phyloP scores from a whole-genome alignment of 2,888 invertebrate species.

The Aphidoletes aphidimyza region DNA sequence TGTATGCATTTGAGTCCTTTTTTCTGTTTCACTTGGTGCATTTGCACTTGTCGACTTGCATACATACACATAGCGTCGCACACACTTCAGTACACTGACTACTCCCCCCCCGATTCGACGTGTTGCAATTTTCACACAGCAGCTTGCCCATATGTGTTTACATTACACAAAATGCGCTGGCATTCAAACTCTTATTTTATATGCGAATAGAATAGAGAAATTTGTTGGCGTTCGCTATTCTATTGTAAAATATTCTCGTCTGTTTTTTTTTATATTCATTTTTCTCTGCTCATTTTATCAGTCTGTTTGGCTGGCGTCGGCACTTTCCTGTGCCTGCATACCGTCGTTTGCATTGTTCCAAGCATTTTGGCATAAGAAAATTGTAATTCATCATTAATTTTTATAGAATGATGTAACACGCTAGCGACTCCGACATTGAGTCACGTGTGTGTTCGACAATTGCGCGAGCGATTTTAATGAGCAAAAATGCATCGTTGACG shows the following conservation, averaged over 20 bases:
- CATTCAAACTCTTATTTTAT: constrained; percentile 26
- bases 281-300: too few species aligned
- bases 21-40: too few species aligned
- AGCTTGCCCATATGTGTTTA: background rate
- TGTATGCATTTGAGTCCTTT: constrained; percentile 2
- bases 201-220: background rate
- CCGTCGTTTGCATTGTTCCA: background rate
- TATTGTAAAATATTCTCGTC: background rate
- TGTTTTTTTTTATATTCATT: background rate
- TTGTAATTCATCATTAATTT: constrained; percentile 31
- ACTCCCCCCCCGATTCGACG: background rate
- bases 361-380: background rate
- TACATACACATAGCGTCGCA: background rate
- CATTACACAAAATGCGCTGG: constrained; percentile 10
- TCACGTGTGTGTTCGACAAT: constrained; percentile 28
- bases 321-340: constrained; percentile 21
- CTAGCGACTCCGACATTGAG: background rate
- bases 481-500: constrained; percentile 8
- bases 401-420: background rate
- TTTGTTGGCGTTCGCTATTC: constrained; percentile 44
- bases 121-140: background rate
- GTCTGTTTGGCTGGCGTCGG: constrained; percentile 19
- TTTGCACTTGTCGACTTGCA: too few species aligned
- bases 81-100: background rate
- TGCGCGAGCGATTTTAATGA: background rate